phyloP scores from a whole-genome alignment of 2,888 invertebrate genomes.

The Apodemia duryi region DNA sequence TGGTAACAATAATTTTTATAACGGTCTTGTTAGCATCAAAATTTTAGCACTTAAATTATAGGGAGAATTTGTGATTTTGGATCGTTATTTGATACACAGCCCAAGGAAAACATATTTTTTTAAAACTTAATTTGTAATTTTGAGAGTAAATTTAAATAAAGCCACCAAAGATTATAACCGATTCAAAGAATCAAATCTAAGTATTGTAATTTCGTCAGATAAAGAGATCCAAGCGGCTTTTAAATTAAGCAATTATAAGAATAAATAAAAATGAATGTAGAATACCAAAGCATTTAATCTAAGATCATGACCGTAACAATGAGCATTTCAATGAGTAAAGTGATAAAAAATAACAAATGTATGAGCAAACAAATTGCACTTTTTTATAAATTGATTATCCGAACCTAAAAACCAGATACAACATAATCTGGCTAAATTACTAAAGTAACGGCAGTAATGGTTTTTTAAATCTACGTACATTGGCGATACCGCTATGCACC shows the following conservation, averaged over 20 bases:
- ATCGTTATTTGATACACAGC: conserved; percentile 15
- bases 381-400: background rate
- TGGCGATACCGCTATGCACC: conserved; percentile 35
- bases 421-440: background rate
- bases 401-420: background rate
- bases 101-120: conserved; percentile 6
- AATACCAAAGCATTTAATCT: conserved; percentile 37
- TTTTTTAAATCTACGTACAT: conserved; percentile 6
- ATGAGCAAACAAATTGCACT: conserved; percentile 42
- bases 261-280: conserved; percentile 14
- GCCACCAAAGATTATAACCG: background rate
- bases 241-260: conserved; percentile 11
- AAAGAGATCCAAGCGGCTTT: background rate
- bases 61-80: conserved; percentile 17
- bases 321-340: conserved; percentile 76
- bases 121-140: conserved; percentile 2
- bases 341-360: conserved; percentile 48
- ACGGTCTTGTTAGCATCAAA: conserved; percentile 35
- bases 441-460: background rate
- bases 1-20: conserved; percentile 70
- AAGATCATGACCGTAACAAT: conserved; percentile 70
- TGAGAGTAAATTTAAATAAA: background rate
- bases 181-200: background rate
- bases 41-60: conserved; percentile 30
- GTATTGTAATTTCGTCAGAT: background rate